Evolutionary conservation across 1,140 invertebrate genomes (phyloP).

Genomic region (Mactra quadrangularis): DNA sequence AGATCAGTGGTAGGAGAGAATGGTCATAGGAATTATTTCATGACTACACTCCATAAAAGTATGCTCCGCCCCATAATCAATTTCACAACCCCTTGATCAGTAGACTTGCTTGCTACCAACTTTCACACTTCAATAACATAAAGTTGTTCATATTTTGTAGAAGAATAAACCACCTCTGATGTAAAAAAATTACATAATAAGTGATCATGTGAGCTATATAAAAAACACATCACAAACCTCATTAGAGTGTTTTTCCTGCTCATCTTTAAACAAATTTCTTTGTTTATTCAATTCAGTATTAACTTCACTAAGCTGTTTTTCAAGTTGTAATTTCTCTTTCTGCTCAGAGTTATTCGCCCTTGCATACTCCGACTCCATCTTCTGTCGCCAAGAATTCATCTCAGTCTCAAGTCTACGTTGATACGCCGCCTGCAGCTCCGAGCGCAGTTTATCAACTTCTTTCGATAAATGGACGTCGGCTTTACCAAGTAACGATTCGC

Average conservation of each 20-base stretch:
- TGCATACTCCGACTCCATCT: conserved; percentile 39
- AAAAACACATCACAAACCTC: conserved; percentile 13
- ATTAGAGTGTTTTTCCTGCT: conserved; percentile 25
- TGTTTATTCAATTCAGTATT: conserved; percentile 39
- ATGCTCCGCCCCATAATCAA: too few species aligned
- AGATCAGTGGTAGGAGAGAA: too few species aligned
- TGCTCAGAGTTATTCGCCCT: conserved; percentile 50
- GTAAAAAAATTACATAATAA: too few species aligned
- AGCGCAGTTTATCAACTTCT: conserved; percentile 49
- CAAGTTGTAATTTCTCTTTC: conserved; percentile 53
- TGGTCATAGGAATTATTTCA: too few species aligned
- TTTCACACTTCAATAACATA: too few species aligned
- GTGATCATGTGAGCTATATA: too few species aligned
- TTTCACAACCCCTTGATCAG: too few species aligned
- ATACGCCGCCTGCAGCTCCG: conserved; percentile 44
- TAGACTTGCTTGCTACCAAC: too few species aligned
- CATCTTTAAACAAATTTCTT: conserved; percentile 1
- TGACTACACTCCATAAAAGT: too few species aligned
- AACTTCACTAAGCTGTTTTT: conserved; percentile 58
- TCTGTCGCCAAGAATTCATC: conserved; percentile 39
- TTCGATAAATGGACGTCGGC: conserved; percentile 50
- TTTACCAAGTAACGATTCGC: conserved; percentile 42
- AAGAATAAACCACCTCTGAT: too few species aligned
- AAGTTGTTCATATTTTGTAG: too few species aligned
- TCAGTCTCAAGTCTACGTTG: conserved; percentile 31